These are phyloP conservation scores for Hydrolagus affinis DNA, from an alignment of 2,113 vertebrate species.

Conservation along the genomic window DNA sequence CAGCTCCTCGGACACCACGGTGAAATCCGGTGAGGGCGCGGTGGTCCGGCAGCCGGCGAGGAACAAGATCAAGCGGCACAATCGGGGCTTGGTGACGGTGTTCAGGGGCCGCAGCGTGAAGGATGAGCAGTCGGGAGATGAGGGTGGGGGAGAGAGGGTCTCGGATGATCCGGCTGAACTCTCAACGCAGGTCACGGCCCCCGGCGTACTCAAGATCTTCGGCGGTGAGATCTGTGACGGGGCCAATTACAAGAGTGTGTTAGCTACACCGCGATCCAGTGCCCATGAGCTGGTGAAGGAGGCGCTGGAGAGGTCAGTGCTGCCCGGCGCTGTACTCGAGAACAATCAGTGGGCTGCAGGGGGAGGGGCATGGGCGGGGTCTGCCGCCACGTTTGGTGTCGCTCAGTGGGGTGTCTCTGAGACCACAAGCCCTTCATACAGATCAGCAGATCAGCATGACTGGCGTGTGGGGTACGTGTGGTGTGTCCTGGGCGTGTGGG, in stretches of 20 bases:
- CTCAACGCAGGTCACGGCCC: constrained; percentile 63
- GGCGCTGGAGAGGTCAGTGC: constrained; percentile 60
- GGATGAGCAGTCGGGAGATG: constrained; percentile 36
- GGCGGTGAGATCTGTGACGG: constrained; percentile 62
- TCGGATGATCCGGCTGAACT: constrained; percentile 59
- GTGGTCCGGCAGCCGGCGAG: constrained; percentile 50
- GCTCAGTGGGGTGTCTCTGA: too few relatives aligned
- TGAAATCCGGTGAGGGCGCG: constrained; percentile 44
- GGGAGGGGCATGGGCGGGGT: background rate
- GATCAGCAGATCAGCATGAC: background rate
- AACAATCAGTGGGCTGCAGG: background rate
- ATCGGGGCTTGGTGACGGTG: constrained; percentile 58
- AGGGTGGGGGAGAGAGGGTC: constrained; percentile 37
- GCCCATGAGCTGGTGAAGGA: constrained; percentile 67
- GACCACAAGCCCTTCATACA: background rate
- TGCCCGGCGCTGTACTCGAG: background rate
- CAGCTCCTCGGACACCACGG: constrained; percentile 45
- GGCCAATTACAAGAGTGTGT: constrained; percentile 64
- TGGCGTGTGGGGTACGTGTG: too few relatives aligned
- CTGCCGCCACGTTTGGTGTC: too few relatives aligned
- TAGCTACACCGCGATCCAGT: constrained; percentile 61
- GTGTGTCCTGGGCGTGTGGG: too few relatives aligned
- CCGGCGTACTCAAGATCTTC: constrained; percentile 68
- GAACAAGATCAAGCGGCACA: constrained; percentile 52
- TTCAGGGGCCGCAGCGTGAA: constrained; percentile 47